Evolutionary conservation across 1,140 invertebrate genomes (phyloP).

Genomic region (Hydropsyche tenuis): DNA sequence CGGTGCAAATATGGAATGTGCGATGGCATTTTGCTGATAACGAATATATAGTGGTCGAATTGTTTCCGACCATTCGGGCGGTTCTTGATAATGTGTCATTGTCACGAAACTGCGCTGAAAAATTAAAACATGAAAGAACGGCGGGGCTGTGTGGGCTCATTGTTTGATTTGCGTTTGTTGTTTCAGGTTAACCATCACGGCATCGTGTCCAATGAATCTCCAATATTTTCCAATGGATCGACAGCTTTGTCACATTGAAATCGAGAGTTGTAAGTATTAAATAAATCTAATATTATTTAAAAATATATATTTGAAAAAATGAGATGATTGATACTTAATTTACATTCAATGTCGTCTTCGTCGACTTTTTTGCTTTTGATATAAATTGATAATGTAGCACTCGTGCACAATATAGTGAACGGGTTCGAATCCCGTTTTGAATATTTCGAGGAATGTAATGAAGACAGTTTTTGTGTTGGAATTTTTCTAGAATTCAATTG

Average conservation of each 20-base stretch:
- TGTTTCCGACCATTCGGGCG: too few relatives aligned
- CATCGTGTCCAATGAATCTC: constrained; percentile 97
- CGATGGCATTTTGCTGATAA: too few relatives aligned
- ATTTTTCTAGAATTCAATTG: too few relatives aligned
- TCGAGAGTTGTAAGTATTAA: constrained; percentile 95
- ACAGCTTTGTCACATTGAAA: constrained; percentile 95
- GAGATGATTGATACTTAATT: background rate
- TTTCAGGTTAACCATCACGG: constrained; percentile 94
- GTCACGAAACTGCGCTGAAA: too few relatives aligned
- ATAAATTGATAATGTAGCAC: constrained; percentile 44
- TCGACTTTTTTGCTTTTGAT: constrained; percentile 8
- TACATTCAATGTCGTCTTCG: constrained; percentile 11
- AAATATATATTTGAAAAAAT: too few relatives aligned
- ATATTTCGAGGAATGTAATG: background rate
- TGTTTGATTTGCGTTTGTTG: too few relatives aligned
- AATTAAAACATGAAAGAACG: too few relatives aligned
- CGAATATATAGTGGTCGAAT: too few relatives aligned
- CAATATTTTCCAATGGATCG: constrained; percentile 98
- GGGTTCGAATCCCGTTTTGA: constrained; percentile 41
- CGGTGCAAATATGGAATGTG: too few relatives aligned
- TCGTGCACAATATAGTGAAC: constrained; percentile 34
- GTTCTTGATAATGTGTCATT: too few relatives aligned
- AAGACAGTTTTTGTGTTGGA: background rate
- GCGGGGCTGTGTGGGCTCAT: too few relatives aligned
- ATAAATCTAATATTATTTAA: background rate